These are phyloP conservation scores for Eumeta japonica DNA, from an alignment of 1,140 invertebrate genomes.

Conservation along the genomic window DNA sequence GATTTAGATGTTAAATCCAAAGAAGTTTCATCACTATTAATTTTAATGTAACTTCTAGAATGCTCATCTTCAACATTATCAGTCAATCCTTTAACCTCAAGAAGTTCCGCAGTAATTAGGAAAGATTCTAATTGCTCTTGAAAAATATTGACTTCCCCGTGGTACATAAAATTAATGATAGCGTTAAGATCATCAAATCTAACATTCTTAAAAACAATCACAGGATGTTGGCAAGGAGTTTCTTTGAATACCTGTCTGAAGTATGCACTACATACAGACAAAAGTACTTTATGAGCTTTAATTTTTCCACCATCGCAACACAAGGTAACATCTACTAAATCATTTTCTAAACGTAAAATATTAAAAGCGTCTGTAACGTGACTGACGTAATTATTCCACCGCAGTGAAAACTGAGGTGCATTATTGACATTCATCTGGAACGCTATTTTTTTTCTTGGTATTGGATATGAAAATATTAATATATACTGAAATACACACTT, in stretches of 20 bases:
- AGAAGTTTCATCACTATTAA: constrained; percentile 32
- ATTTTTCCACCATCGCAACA: constrained; percentile 81
- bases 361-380: constrained; percentile 68
- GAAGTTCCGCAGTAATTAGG: constrained; percentile 81
- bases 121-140: constrained; percentile 84
- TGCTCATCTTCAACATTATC: constrained; percentile 51
- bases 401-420: constrained; percentile 49
- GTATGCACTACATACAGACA: constrained; percentile 80
- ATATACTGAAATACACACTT: background rate
- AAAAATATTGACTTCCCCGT: constrained; percentile 87
- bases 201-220: constrained; percentile 83
- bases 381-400: constrained; percentile 53
- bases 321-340: constrained; percentile 82
- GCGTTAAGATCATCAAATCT: constrained; percentile 78
- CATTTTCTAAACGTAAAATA: constrained; percentile 71
- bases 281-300: constrained; percentile 81
- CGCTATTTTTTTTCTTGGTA: no score
- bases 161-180: constrained; percentile 83
- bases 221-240: constrained; percentile 82
- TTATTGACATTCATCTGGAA: no score
- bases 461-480: background rate
- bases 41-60: constrained; percentile 32
- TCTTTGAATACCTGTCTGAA: constrained; percentile 82
- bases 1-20: constrained; percentile 45
- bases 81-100: constrained; percentile 85